Evolutionary conservation across 2,113 vertebrate species (phyloP), one percentile per base, ranked within the genome.

Genomic region (Triplophysa siluroides): DNA sequence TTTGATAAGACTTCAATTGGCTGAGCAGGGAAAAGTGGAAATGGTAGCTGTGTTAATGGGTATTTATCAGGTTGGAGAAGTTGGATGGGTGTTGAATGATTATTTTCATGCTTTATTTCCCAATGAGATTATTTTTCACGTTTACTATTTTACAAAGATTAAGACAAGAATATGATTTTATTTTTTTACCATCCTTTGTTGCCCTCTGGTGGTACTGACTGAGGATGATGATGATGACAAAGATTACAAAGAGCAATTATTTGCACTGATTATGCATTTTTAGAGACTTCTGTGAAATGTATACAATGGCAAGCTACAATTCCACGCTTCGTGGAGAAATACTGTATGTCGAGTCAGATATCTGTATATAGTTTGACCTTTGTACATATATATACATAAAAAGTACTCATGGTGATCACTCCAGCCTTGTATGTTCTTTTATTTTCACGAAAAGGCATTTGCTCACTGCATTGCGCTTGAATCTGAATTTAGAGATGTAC

Each of bases 381-480:
- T 93, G 91, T 94, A 93, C 85, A 93, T 92, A 93, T 93, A 90
- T 91, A 93, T 86, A 88, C 88, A 73, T 72, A 43, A 58, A 8
- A 21, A 62, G 72, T 75, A 75, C 62, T 12, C 71, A 87, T 89
- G 88, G 89, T 91, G 89, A 88, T 93, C 90, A 91, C 91, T 91
- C 92, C 87, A 88, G 91, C 91, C 88, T 92, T 92, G 87, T 87
- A 86, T 78, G 74, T 74, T 78, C 83, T 85, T 85, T 78, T 65
- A 69, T 70, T 80, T 86, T 82, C 47, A 89, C 92, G 87, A 85
- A 90, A 90, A 93, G 91, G 90, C 92, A 83, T 93, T 62, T 91
- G 92, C 92, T 93, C 90, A 91, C 90, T 90, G 92, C 93, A 93
- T 92, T 92, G 92, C 93, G 92, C 92, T 94, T 93, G 91, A 91